A percentile compares a stretch with the other conserved stretches of the same genome.
These are phyloP conservation scores for Acronicta psi DNA, from an alignment of 2,888 invertebrate species.

Conservation along the genomic window DNA sequence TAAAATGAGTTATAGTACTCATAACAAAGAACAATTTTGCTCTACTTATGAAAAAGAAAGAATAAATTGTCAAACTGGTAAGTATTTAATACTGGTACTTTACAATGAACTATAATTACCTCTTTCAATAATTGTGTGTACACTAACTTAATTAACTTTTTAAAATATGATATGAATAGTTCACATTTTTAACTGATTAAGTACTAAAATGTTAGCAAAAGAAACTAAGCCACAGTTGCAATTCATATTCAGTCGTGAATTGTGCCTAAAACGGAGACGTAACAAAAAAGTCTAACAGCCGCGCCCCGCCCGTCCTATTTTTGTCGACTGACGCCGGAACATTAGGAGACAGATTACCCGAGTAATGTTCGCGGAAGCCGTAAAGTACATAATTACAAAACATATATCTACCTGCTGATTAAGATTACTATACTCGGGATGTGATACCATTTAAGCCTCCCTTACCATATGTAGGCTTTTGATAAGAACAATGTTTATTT, in stretches of 20 bases:
- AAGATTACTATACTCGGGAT: constrained; percentile 28
- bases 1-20: no score
- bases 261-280: constrained; percentile 22
- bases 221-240: constrained; percentile 7
- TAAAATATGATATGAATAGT: no score
- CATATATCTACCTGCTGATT: constrained; percentile 23
- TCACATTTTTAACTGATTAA: no score
- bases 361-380: constrained; percentile 25
- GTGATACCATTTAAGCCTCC: constrained; percentile 25
- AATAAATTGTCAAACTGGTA: no score
- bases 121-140: no score
- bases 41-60: no score
- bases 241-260: constrained; percentile 19
- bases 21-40: no score
- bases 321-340: constrained; percentile 12
- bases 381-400: constrained; percentile 36
- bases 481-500: not conserved
- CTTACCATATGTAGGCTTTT: not conserved
- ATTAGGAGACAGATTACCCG: constrained; percentile 40
- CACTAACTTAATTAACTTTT: no score
- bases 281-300: constrained; percentile 21
- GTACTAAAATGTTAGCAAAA: no score
- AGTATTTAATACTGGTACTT: no score
- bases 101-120: no score
- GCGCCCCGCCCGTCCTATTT: constrained; percentile 24